Evolutionary conservation across 2,888 invertebrate species (phyloP), one percentile per base, ranked within the genome.

Genomic region (Dromius quadrimaculatus): DNA sequence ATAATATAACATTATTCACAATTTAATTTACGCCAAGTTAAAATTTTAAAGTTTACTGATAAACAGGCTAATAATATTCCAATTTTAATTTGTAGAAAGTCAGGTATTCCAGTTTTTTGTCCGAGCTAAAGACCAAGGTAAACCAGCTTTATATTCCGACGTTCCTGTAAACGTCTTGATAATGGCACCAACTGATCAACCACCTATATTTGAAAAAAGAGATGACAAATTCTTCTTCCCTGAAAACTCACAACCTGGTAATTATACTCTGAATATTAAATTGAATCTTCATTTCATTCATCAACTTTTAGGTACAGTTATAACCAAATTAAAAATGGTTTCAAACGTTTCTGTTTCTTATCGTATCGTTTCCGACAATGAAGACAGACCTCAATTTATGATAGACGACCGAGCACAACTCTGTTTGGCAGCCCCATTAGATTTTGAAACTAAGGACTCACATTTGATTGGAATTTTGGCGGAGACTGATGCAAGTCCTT

Each of bases 31-130:
- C n/a, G n/a, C n/a, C n/a, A n/a, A n/a, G n/a, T n/a, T n/a, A n/a
- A n/a, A n/a, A n/a, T n/a, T n/a, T n/a, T n/a, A n/a, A n/a, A n/a
- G n/a, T n/a, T n/a, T n/a, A n/a, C n/a, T n/a, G n/a, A n/a, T n/a
- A n/a, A n/a, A n/a, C n/a, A n/a, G n/a, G n/a, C n/a, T n/a, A n/a
- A n/a, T n/a, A n/a, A n/a, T 43, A 54, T 63, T 32, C 13, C 43
- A 63, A 38, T 71, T 61, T 57, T 59, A 50, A 54, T 84, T n/a
- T 84, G 50, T 77, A 91, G 92, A 89, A 80, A 91, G 91, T 71
- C 89, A 92, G 81, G 86, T 90, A 64, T 90, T 94, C 81, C 94
- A 94, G 83, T 92, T 97, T 81, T 95, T 96, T 84, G 91, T 97
- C 62, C 88, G 94, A 72, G 97, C 95, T 11, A 89, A 89, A 62